phyloP scores from a whole-genome alignment of 2,888 invertebrate species.

The Falcaria lacertinaria region DNA sequence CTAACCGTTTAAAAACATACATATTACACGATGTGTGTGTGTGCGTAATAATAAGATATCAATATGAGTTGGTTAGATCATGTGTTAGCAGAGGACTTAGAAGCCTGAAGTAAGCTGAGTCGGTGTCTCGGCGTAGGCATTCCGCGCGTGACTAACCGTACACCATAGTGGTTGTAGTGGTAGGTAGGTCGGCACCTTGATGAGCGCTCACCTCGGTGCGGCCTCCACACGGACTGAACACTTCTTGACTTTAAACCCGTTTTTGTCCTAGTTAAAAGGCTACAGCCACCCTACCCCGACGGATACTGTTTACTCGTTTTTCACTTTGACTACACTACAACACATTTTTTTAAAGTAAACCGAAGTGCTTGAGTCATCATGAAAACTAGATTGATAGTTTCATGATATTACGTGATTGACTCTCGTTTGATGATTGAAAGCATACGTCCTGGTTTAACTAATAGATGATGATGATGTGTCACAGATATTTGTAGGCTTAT shows the following conservation, averaged over 20 bases:
- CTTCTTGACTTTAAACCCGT: slow-evolving; percentile 67
- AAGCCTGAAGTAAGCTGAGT: slow-evolving; percentile 42
- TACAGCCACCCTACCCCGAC: slow-evolving; percentile 13
- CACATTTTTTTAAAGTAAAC: too few relatives aligned
- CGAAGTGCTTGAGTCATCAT: too few relatives aligned
- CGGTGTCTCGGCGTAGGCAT: slow-evolving; percentile 43
- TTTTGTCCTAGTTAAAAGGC: slow-evolving; percentile 45
- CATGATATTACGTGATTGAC: too few relatives aligned
- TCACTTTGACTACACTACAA: not conserved
- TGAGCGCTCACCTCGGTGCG: slow-evolving; percentile 64
- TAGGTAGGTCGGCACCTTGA: slow-evolving; percentile 37
- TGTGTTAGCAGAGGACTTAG: slow-evolving; percentile 50
- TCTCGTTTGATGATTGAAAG: too few relatives aligned
- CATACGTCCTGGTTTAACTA: too few relatives aligned
- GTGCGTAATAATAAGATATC: too few relatives aligned
- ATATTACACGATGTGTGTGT: too few relatives aligned
- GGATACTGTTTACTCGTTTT: not conserved
- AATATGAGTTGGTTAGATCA: too few relatives aligned
- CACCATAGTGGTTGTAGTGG: slow-evolving; percentile 19
- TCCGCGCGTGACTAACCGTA: slow-evolving; percentile 70
- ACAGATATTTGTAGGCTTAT: too few relatives aligned
- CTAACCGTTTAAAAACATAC: too few relatives aligned
- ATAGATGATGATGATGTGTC: too few relatives aligned
- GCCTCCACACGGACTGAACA: slow-evolving; percentile 61
- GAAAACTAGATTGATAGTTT: too few relatives aligned